These are phyloP conservation scores for Datnioides undecimradiatus DNA, from an alignment of 2,113 vertebrate species.

Conservation along the genomic window DNA sequence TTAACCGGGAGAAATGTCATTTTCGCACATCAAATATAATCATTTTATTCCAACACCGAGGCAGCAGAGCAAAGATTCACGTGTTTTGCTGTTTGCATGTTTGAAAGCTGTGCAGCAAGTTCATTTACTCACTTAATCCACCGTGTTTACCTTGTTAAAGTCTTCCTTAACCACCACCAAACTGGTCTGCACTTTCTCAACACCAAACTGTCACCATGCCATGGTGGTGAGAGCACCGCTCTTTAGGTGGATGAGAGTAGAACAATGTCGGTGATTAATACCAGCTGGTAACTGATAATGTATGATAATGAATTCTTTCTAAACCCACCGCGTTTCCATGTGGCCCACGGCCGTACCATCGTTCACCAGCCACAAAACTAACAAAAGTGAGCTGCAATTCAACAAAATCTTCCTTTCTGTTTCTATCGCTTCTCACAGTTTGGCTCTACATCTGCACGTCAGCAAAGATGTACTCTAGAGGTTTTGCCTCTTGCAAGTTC, in stretches of 20 bases:
- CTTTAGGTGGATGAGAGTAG: neutral
- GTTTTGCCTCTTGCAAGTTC: neutral
- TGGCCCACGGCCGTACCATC: neutral
- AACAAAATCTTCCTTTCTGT: no score
- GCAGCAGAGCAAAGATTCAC: no score
- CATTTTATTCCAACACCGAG: neutral
- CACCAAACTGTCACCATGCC: neutral
- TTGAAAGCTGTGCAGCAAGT: no score
- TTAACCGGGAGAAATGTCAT: no score
- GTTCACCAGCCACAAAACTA: neutral
- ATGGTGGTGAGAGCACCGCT: neutral
- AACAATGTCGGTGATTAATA: slow-evolving; percentile 14
- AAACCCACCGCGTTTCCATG: slow-evolving; percentile 1
- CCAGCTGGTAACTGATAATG: slow-evolving; percentile 1
- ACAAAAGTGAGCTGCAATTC: neutral
- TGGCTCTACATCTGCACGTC: no score
- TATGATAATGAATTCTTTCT: slow-evolving; percentile 21
- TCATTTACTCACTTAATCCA: no score
- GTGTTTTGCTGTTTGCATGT: neutral
- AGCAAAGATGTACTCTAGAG: no score
- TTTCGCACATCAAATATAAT: no score
- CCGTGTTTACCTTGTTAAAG: neutral
- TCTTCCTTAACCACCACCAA: neutral
- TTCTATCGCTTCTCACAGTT: no score
- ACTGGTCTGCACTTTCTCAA: neutral